A percentile compares a stretch with the other conserved stretches of the same genome.
Conservation (phyloP, 2,113 vertebrate species). For the Cheilinus undulatus region DNA sequence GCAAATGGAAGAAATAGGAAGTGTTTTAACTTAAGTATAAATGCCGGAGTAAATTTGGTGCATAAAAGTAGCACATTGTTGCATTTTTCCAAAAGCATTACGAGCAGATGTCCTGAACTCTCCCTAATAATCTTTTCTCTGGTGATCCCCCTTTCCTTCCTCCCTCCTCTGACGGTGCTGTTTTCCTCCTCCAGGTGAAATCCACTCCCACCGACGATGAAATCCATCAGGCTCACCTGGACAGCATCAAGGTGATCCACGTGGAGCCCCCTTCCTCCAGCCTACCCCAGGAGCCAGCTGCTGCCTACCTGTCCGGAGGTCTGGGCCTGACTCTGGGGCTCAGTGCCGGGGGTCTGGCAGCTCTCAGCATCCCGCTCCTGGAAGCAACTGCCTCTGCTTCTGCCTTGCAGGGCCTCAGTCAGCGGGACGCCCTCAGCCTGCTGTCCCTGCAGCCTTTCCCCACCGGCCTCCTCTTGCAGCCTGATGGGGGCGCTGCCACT, state of each 20-base stretch:
- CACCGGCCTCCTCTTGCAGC: conserved; percentile 92
- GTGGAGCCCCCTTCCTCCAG: conserved; percentile 89
- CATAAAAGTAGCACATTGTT: no score
- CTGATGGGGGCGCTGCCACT: conserved; percentile 89
- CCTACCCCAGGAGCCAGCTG: conserved; percentile 91
- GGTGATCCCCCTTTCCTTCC: neutral
- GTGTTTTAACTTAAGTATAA: no score
- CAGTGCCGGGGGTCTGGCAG: conserved; percentile 61
- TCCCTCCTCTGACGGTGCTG: neutral
- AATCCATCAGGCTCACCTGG: conserved; percentile 82
- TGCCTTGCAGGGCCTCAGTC: conserved; percentile 88
- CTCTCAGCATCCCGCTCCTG: conserved; percentile 87
- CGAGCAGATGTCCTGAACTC: no score
- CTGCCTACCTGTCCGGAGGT: conserved; percentile 51
- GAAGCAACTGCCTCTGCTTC: conserved; percentile 79
- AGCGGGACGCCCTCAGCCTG: conserved; percentile 88
- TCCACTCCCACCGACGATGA: conserved; percentile 84
- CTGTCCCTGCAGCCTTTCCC: conserved; percentile 94
- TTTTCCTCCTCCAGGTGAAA: conserved; percentile 72
- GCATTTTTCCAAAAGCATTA: no score
- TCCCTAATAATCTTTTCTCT: no score
- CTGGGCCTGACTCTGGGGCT: conserved; percentile 63
- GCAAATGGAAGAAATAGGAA: no score
- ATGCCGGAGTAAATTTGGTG: no score
- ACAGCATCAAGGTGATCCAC: conserved; percentile 90